Evolutionary conservation across 2,797 vertebrate species (phyloP).

Genomic region (Eospalax fontanierii): DNA sequence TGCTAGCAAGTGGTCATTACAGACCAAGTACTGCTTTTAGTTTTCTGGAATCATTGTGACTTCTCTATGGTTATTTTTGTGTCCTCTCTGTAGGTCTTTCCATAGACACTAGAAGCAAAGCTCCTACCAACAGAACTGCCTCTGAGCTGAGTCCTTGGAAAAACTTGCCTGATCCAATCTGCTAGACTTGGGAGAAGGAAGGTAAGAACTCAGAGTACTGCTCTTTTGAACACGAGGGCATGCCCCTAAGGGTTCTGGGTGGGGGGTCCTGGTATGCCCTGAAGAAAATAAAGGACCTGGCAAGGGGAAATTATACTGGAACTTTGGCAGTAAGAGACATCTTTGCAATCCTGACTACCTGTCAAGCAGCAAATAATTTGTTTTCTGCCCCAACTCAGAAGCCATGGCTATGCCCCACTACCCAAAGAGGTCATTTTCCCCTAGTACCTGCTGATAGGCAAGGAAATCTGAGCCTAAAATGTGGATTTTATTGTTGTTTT

Average conservation of each 20-base stretch:
- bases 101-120: slow-evolving; percentile 51
- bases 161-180: slow-evolving; percentile 54
- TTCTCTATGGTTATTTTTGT: slow-evolving; percentile 55
- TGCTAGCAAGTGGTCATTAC: slow-evolving; percentile 52
- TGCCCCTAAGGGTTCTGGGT: neutral
- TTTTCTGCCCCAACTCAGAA: slow-evolving; percentile 54
- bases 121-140: slow-evolving; percentile 63
- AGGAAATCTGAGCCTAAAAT: slow-evolving; percentile 29
- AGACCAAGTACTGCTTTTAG: slow-evolving; percentile 44
- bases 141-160: slow-evolving; percentile 19
- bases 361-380: slow-evolving; percentile 45
- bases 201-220: slow-evolving; percentile 30
- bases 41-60: slow-evolving; percentile 73
- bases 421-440: slow-evolving; percentile 50
- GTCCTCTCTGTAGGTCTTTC: slow-evolving; percentile 36
- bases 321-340: slow-evolving; percentile 52
- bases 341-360: slow-evolving; percentile 26
- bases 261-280: neutral
- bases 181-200: slow-evolving; percentile 58
- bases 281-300: slow-evolving; percentile 27
- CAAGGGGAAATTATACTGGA: slow-evolving; percentile 34
- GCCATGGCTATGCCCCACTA: slow-evolving; percentile 36
- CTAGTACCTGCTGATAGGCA: slow-evolving; percentile 47
- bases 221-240: neutral
- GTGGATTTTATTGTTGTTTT: neutral